phyloP scores from a whole-genome alignment of 2,113 vertebrate species.

The Mirounga angustirostris region DNA sequence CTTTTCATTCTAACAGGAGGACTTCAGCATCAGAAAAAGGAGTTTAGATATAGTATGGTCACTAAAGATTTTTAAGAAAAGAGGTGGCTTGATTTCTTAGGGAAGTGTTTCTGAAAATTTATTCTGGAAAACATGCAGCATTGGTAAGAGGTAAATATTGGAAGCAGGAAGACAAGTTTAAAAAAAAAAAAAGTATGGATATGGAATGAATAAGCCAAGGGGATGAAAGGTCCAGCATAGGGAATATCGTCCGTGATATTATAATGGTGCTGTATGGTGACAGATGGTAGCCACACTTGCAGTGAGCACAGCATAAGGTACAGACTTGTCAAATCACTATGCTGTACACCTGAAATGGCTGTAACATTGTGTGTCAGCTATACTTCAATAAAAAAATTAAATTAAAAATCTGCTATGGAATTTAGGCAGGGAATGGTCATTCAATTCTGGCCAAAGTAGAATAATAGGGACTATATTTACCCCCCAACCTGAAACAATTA shows the following conservation, averaged over 20 bases:
- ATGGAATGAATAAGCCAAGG: not conserved
- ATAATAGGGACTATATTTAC: not conserved
- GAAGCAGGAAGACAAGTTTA: not conserved
- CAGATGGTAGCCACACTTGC: not conserved
- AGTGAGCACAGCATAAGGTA: not conserved
- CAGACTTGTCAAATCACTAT: not conserved
- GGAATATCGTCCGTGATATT: not conserved
- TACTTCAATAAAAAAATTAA: not conserved
- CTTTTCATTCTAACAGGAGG: conserved; percentile 1
- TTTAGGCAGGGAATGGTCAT: not conserved
- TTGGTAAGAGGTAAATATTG: not conserved
- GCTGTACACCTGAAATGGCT: not conserved
- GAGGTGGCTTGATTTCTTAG: not conserved
- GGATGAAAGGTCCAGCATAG: not conserved
- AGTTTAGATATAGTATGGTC: not conserved
- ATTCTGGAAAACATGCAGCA: not conserved
- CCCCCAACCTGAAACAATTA: not conserved
- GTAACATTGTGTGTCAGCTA: not conserved
- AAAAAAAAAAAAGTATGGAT: not conserved
- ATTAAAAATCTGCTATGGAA: not conserved
- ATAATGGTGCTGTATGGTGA: not conserved
- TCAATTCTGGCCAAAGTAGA: not conserved
- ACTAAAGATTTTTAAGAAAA: conserved; percentile 18
- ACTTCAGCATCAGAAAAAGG: conserved; percentile 20
- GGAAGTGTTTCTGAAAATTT: not conserved